A percentile compares a stretch with the other conserved stretches of the same genome.
These are phyloP conservation scores for Takifugu ocellatus DNA, from an alignment of 2,797 vertebrate genomes.

Conservation along the genomic window DNA sequence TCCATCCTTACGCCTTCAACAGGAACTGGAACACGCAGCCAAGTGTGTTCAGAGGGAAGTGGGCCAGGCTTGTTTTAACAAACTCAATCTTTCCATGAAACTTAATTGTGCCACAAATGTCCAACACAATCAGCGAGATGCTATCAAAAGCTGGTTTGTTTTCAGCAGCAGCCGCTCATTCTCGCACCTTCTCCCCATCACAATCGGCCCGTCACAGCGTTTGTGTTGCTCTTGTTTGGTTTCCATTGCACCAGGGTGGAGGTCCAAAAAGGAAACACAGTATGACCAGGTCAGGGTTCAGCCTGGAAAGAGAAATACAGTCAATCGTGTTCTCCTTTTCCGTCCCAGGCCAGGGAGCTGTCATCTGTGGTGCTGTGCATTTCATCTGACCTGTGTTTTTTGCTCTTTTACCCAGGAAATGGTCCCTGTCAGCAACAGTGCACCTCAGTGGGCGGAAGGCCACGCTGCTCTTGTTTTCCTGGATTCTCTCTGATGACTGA, in stretches of 20 bases:
- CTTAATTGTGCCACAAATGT: slow-evolving; percentile 41
- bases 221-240: slow-evolving; percentile 51
- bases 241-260: slow-evolving; percentile 52
- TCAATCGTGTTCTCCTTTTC: slow-evolving; percentile 27
- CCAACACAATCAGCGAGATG: slow-evolving; percentile 29
- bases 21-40: slow-evolving; percentile 13
- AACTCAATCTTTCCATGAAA: slow-evolving; percentile 19
- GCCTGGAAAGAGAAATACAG: slow-evolving; percentile 35
- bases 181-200: slow-evolving; percentile 16
- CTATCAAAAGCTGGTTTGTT: slow-evolving; percentile 45
- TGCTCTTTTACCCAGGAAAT: slow-evolving; percentile 54
- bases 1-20: slow-evolving; percentile 32
- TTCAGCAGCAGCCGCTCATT: slow-evolving; percentile 19
- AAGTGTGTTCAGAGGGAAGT: slow-evolving; percentile 9
- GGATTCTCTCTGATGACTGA: slow-evolving; percentile 84
- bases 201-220: slow-evolving; percentile 10
- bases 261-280: slow-evolving; percentile 45
- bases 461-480: slow-evolving; percentile 82
- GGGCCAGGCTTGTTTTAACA: slow-evolving; percentile 4
- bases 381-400: slow-evolving; percentile 8
- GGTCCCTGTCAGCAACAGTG: slow-evolving; percentile 71
- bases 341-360: slow-evolving; percentile 17
- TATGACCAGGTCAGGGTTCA: slow-evolving; percentile 43
- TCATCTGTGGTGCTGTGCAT: slow-evolving; percentile 13
- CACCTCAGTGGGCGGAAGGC: slow-evolving; percentile 60